phyloP scores from a whole-genome alignment of 2,888 invertebrate genomes.

The Crioceris asparagi region DNA sequence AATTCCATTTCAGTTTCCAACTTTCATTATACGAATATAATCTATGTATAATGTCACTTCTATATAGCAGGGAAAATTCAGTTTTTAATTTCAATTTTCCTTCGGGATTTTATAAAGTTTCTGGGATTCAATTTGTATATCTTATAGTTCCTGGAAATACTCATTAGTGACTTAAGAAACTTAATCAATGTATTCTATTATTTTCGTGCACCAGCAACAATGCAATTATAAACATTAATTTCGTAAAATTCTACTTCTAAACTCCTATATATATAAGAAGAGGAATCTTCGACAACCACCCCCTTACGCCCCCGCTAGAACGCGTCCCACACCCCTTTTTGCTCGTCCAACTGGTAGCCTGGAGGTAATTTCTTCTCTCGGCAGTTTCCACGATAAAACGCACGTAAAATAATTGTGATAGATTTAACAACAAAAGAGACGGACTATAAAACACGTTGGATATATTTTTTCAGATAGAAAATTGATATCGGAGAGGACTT shows the following conservation, averaged over 20 bases:
- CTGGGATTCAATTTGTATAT: constrained; percentile 24
- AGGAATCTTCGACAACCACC: constrained; percentile 8
- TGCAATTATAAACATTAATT: constrained; percentile 35
- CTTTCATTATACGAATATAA: too few relatives aligned
- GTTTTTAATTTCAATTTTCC: constrained; percentile 1
- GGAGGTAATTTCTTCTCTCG: constrained; percentile 37
- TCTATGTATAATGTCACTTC: too few relatives aligned
- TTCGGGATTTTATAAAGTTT: constrained; percentile 4
- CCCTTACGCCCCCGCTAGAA: constrained; percentile 3
- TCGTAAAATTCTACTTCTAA: constrained; percentile 31
- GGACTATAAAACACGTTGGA: constrained; percentile 36
- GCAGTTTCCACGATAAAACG: constrained; percentile 36
- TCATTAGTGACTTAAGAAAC: constrained; percentile 28
- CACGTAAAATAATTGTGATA: constrained; percentile 39
- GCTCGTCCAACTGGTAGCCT: too few relatives aligned
- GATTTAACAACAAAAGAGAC: constrained; percentile 37
- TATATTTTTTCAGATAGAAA: too few relatives aligned
- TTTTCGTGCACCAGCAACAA: constrained; percentile 29
- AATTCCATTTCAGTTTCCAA: too few relatives aligned
- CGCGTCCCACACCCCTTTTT: constrained; percentile 15
- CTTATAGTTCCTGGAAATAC: constrained; percentile 24
- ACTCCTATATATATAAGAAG: constrained; percentile 17
- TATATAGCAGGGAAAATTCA: too few relatives aligned
- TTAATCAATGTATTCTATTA: constrained; percentile 33
- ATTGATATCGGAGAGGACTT: too few relatives aligned